Conservation (phyloP, 2,797 vertebrate genomes). For the Ataeniobius toweri region DNA sequence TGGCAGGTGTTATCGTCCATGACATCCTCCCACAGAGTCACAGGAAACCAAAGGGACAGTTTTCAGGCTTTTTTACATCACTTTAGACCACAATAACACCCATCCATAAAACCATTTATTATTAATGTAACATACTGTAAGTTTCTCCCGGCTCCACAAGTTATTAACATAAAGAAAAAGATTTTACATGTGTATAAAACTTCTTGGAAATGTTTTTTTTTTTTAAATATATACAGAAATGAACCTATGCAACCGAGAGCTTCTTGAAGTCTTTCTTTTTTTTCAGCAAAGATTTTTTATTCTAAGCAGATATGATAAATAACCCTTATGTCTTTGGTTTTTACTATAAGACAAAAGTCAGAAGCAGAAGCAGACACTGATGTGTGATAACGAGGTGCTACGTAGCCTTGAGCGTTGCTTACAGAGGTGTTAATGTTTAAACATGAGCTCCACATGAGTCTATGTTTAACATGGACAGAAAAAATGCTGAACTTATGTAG, state of each 20-base stretch:
- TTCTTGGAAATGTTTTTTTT: no score
- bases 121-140: no score
- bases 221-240: no score
- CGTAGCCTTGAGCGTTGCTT: slow-evolving; percentile 60
- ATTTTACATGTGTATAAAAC: no score
- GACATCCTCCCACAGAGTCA: no score
- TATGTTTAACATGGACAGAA: slow-evolving; percentile 50
- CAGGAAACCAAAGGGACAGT: no score
- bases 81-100: neutral
- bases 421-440: slow-evolving; percentile 76
- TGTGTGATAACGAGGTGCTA: slow-evolving; percentile 18
- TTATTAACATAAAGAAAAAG: no score
- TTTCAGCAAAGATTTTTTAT: neutral
- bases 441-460: slow-evolving; percentile 38
- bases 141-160: no score
- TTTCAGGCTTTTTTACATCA: neutral
- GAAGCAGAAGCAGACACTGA: slow-evolving; percentile 9
- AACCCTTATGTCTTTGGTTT: neutral
- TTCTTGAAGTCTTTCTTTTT: no score
- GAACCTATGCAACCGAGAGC: no score
- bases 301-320: neutral
- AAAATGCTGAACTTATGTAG: slow-evolving; percentile 33
- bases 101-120: neutral
- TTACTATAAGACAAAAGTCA: neutral
- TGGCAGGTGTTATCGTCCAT: no score